phyloP scores from a whole-genome alignment of 2,888 invertebrate genomes.

The Agrotis puta region DNA sequence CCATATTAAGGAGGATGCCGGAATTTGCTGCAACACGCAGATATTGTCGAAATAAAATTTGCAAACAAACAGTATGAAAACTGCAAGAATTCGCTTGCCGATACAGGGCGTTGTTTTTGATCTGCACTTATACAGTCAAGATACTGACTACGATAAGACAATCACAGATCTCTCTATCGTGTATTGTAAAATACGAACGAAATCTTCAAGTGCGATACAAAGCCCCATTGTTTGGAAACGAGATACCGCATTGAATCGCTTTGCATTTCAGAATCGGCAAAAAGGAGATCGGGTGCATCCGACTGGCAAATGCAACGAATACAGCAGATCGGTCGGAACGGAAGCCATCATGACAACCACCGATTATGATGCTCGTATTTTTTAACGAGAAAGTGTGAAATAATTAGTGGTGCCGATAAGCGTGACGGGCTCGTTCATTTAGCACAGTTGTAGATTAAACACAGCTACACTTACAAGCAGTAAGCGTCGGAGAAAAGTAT shows the following conservation, averaged over 20 bases:
- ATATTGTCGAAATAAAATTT: slow-evolving; percentile 31
- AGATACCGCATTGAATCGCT: slow-evolving; percentile 71
- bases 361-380: slow-evolving; percentile 74
- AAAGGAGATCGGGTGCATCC: slow-evolving; percentile 66
- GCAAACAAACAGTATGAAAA: slow-evolving; percentile 37
- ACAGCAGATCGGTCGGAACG: slow-evolving; percentile 72
- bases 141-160: slow-evolving; percentile 63
- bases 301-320: slow-evolving; percentile 61
- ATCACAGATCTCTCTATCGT: slow-evolving; percentile 69
- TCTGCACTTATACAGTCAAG: slow-evolving; percentile 56
- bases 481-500: slow-evolving; percentile 52
- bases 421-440: slow-evolving; percentile 59
- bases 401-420: slow-evolving; percentile 68
- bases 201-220: slow-evolving; percentile 77
- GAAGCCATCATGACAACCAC: slow-evolving; percentile 74
- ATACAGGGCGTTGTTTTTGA: slow-evolving; percentile 51
- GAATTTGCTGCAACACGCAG: slow-evolving; percentile 4
- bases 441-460: slow-evolving; percentile 58
- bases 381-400: slow-evolving; percentile 81
- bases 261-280: slow-evolving; percentile 70
- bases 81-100: slow-evolving; percentile 23
- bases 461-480: slow-evolving; percentile 47
- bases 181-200: slow-evolving; percentile 75
- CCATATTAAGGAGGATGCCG: background rate
- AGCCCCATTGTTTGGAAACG: slow-evolving; percentile 79